Percentiles rank a stretch among this genome's conserved stretches.
Evolutionary conservation across 1,140 invertebrate genomes (phyloP).

Genomic region (Trissolcus basalis): DNA sequence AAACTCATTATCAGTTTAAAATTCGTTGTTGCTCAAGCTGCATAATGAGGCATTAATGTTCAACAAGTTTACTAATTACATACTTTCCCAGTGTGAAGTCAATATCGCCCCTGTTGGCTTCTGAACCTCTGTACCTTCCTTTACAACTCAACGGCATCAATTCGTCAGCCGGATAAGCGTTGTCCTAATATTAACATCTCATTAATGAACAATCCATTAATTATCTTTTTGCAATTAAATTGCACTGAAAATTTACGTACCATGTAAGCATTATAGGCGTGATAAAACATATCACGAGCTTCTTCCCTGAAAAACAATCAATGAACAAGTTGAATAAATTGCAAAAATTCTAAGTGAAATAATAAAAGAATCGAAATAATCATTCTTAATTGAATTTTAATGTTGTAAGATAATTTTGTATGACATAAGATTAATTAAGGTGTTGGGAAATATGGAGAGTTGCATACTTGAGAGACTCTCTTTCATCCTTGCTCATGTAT

Average conservation of each 20-base stretch:
- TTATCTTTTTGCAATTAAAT: not conserved
- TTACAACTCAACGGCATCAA: constrained; percentile 97
- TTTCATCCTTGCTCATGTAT: constrained; percentile 79
- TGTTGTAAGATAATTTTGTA: no score
- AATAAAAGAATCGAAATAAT: no score
- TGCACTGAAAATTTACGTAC: constrained; percentile 70
- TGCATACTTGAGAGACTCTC: constrained; percentile 77
- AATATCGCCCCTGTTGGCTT: constrained; percentile 94
- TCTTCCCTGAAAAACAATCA: constrained; percentile 78
- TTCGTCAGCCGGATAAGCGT: constrained; percentile 99
- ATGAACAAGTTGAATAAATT: not conserved
- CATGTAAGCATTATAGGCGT: constrained; percentile 98
- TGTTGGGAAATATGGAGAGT: constrained; percentile 15
- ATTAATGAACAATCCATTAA: not conserved
- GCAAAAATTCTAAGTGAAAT: no score
- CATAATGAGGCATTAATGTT: not conserved
- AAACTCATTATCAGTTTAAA: no score
- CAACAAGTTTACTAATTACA: constrained; percentile 72
- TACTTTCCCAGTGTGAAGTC: constrained; percentile 98
- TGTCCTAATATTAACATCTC: constrained; percentile 77
- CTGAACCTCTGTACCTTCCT: constrained; percentile 90
- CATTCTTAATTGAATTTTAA: no score
- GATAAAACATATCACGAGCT: constrained; percentile 96
- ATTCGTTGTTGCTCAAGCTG: no score
- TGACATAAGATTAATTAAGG: no score